phyloP scores from a whole-genome alignment of 2,797 vertebrate species.

The Apogon talboti region DNA sequence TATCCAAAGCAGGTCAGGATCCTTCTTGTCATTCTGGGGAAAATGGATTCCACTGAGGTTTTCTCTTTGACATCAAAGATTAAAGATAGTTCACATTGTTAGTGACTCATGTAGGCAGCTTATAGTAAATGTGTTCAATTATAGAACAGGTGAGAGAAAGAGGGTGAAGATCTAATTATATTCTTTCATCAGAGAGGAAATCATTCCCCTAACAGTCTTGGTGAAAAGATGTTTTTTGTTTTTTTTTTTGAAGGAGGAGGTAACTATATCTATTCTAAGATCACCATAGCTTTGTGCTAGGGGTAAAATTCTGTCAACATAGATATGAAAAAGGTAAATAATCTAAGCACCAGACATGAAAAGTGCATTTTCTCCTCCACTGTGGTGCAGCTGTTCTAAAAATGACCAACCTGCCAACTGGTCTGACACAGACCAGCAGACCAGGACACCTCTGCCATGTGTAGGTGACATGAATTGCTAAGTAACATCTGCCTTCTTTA shows the following conservation, averaged over 20 bases:
- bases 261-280: background rate
- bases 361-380: slow-evolving; percentile 13
- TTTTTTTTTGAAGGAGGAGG: too few relatives aligned
- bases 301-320: background rate
- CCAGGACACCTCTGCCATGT: slow-evolving; percentile 29
- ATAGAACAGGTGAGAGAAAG: background rate
- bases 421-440: slow-evolving; percentile 58
- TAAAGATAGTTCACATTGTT: background rate
- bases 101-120: background rate
- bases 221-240: too few relatives aligned
- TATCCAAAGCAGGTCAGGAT: background rate
- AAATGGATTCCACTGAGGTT: background rate
- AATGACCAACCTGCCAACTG: slow-evolving; percentile 38
- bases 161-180: background rate
- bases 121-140: background rate
- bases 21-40: background rate
- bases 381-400: slow-evolving; percentile 28
- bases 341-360: slow-evolving; percentile 4
- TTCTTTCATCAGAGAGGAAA: background rate
- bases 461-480: slow-evolving; percentile 5
- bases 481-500: slow-evolving; percentile 61
- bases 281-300: too few relatives aligned
- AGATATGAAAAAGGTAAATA: slow-evolving; percentile 6
- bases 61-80: background rate
- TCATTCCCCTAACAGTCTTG: background rate